A percentile compares a stretch with the other conserved stretches of the same genome.
These are phyloP conservation scores for Ptilorrhoa leucosticta DNA, from an alignment of 2,113 vertebrate genomes.

Conservation along the genomic window DNA sequence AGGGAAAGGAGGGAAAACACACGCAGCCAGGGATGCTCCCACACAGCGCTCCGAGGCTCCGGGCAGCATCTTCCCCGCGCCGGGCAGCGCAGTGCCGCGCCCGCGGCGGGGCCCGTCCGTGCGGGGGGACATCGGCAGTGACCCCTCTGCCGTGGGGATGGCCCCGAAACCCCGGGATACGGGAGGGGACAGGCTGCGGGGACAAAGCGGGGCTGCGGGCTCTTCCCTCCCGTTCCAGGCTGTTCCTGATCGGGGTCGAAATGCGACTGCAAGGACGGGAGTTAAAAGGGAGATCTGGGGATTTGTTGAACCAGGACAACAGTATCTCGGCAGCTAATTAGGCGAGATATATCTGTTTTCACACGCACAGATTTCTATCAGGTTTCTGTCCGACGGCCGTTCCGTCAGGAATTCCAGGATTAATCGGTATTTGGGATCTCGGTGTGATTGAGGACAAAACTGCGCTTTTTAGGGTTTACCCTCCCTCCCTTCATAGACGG, in stretches of 20 bases:
- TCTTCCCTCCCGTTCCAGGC: not conserved
- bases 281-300: not conserved
- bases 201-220: not conserved
- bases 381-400: not conserved
- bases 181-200: not conserved
- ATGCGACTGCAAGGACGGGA: not conserved
- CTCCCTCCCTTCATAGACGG: not conserved
- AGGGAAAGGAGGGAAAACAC: not conserved
- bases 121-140: not conserved
- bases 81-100: not conserved
- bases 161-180: not conserved
- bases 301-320: not conserved
- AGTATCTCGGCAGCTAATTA: not conserved
- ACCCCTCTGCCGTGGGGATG: not conserved
- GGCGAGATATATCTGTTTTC: not conserved
- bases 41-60: rapidly evolving
- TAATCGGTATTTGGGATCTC: not conserved
- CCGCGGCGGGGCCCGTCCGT: not conserved
- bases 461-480: not conserved
- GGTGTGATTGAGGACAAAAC: not conserved
- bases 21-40: not conserved
- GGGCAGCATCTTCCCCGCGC: not conserved
- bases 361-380: not conserved
- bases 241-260: not conserved
- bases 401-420: not conserved